A percentile compares a stretch with the other conserved stretches of the same genome.
phyloP scores from a whole-genome alignment of 2,113 vertebrate genomes.

The Myotis lucifugus region DNA sequence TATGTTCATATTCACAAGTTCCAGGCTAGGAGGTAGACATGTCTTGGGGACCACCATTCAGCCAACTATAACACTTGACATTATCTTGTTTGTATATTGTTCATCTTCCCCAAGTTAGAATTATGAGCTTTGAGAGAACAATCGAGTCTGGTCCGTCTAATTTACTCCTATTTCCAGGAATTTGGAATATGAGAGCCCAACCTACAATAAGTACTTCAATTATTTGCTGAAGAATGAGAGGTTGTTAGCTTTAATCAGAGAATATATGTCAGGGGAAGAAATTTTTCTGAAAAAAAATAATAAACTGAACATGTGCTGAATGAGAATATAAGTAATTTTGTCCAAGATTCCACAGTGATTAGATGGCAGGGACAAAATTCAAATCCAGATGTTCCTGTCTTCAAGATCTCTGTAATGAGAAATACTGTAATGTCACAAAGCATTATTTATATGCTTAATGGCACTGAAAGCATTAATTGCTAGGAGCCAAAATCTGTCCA shows the following conservation, averaged over 20 bases:
- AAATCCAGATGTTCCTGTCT: background rate
- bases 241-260: background rate
- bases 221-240: background rate
- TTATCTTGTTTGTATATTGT: background rate
- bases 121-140: background rate
- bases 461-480: constrained; percentile 86
- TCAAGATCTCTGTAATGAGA: constrained; percentile 82
- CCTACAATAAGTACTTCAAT: background rate
- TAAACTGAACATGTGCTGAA: background rate
- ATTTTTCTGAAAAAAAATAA: background rate
- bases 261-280: background rate
- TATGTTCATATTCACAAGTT: background rate
- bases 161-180: background rate
- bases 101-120: background rate
- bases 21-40: background rate
- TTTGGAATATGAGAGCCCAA: background rate
- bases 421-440: constrained; percentile 88
- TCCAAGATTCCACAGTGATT: background rate
- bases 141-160: background rate
- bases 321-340: background rate
- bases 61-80: background rate
- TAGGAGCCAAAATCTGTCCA: constrained; percentile 84
- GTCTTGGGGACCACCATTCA: background rate
- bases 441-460: constrained; percentile 85
- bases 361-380: background rate